Evolutionary conservation across 2,797 vertebrate species (phyloP).

Genomic region (Notamacropus eugenii): DNA sequence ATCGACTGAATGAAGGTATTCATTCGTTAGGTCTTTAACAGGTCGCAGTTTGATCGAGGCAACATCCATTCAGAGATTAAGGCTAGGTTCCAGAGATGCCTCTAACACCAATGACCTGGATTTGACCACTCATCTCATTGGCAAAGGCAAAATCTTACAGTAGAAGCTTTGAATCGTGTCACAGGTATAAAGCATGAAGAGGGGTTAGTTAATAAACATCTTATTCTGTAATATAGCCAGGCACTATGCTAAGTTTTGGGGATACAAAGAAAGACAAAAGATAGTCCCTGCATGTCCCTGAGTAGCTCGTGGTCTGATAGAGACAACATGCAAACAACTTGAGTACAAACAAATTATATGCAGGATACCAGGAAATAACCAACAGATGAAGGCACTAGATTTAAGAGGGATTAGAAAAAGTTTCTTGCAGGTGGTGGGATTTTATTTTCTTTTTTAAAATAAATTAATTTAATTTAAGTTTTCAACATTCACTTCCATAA

Average conservation of each 20-base stretch:
- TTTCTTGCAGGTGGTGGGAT: background rate
- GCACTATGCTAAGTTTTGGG: background rate
- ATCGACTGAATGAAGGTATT: background rate
- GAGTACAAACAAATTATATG: background rate
- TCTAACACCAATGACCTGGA: background rate
- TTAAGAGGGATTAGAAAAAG: background rate
- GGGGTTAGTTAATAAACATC: no score
- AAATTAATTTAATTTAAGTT: no score
- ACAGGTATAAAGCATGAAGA: no score
- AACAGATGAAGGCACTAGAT: background rate
- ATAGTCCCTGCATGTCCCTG: background rate
- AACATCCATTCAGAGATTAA: no score
- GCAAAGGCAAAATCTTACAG: no score
- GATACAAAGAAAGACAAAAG: background rate
- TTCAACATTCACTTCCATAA: no score
- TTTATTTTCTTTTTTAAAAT: background rate
- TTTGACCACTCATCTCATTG: no score
- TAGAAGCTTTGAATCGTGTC: no score
- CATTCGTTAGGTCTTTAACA: no score
- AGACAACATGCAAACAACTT: background rate
- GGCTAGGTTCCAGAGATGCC: no score
- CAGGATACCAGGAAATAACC: background rate
- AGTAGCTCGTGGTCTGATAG: background rate
- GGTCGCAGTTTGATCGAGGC: no score
- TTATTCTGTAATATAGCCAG: no score